Evolutionary conservation across 2,888 invertebrate genomes (phyloP).

Genomic region (Scelioninae gen. 2): DNA sequence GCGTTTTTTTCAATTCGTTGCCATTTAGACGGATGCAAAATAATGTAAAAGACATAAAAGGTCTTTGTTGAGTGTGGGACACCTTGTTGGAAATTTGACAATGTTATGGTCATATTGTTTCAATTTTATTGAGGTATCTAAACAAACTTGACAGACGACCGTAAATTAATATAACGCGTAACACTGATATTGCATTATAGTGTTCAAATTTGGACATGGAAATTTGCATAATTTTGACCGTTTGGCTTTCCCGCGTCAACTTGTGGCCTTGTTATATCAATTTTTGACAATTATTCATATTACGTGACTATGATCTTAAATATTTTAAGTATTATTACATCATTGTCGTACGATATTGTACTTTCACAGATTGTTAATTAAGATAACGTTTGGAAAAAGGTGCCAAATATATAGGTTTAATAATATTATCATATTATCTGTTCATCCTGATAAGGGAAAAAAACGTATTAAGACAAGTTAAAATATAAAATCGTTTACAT

Average conservation of each 20-base stretch:
- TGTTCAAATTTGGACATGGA: constrained; percentile 7
- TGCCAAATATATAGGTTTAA: too few relatives aligned
- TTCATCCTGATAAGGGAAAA: too few relatives aligned
- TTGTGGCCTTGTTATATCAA: neutral
- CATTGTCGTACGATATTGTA: neutral
- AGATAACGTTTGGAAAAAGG: neutral
- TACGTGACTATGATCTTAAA: neutral
- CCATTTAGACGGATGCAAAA: constrained; percentile 23
- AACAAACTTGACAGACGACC: neutral
- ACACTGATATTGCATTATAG: neutral
- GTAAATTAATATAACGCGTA: neutral
- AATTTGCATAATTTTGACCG: constrained; percentile 19
- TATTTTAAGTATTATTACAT: neutral
- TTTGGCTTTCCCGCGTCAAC: constrained; percentile 3
- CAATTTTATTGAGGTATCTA: neutral
- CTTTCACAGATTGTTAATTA: neutral
- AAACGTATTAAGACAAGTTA: too few relatives aligned
- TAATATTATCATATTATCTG: too few relatives aligned
- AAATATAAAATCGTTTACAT: too few relatives aligned
- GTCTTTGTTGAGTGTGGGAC: too few relatives aligned
- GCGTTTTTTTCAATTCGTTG: constrained; percentile 3
- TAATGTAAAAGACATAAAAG: constrained; percentile 22
- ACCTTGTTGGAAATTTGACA: neutral
- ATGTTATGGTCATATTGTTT: neutral
- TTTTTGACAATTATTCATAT: neutral